Evolutionary conservation across 64 coral and sea anemone species (phyloP).

Genomic region (Montipora sp.): DNA sequence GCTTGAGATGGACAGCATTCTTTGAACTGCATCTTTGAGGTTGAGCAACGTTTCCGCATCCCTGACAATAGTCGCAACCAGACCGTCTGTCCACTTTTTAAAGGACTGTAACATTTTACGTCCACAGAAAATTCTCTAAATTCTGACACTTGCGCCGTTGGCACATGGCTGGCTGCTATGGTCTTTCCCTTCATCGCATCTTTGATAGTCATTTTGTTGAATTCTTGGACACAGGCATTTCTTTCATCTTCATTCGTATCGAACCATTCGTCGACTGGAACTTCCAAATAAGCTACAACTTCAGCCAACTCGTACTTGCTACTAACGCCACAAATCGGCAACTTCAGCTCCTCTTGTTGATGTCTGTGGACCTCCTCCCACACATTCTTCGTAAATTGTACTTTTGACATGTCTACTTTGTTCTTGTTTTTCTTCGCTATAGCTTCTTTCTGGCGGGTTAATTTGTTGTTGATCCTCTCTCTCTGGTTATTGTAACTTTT

Average conservation of each 20-base stretch:
- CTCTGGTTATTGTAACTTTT: conserved; percentile 6
- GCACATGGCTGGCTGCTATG: neutral
- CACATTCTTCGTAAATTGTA: conserved; percentile 32
- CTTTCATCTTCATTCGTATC: conserved; percentile 7
- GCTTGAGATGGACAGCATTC: neutral
- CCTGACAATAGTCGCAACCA: neutral
- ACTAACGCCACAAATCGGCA: conserved; percentile 34
- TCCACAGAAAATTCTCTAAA: neutral
- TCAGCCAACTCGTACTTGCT: conserved; percentile 20
- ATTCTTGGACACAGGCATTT: neutral
- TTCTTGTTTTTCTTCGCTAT: neutral
- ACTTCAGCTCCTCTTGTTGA: conserved; percentile 28
- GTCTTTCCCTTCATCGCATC: neutral
- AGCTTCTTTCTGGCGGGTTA: conserved; percentile 11
- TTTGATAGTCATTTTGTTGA: conserved; percentile 28
- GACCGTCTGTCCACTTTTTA: neutral
- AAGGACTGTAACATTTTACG: neutral
- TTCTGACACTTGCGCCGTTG: neutral
- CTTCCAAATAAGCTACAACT: conserved; percentile 21
- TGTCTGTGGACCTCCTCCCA: conserved; percentile 37
- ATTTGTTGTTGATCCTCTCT: conserved; percentile 32
- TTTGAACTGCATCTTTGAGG: neutral
- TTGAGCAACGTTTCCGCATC: neutral
- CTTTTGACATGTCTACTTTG: neutral
- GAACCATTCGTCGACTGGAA: conserved; percentile 45